Conservation (phyloP, 2,797 vertebrate species). For the Takifugu rubripes region DNA sequence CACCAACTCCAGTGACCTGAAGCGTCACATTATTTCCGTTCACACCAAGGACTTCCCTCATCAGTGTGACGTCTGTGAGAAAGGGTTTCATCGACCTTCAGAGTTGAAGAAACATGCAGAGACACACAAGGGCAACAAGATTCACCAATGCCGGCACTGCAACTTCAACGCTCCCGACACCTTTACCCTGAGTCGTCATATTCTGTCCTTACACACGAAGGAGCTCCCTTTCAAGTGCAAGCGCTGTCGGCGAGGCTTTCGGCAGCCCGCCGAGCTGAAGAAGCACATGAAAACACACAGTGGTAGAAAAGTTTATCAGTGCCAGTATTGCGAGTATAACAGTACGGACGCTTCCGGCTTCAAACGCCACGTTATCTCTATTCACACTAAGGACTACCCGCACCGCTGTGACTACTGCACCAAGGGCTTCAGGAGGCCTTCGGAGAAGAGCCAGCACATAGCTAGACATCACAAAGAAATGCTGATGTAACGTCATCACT, state of each 20-base stretch:
- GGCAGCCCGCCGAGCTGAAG: conserved; percentile 92
- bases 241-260: conserved; percentile 92
- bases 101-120: conserved; percentile 97
- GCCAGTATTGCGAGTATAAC: conserved; percentile 98
- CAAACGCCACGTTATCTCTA: conserved; percentile 96
- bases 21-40: conserved; percentile 96
- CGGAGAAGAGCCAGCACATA: conserved; percentile 98
- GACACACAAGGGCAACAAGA: conserved; percentile 94
- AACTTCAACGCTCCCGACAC: conserved; percentile 96
- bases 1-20: conserved; percentile 98
- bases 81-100: conserved; percentile 96
- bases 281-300: conserved; percentile 99
- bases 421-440: conserved; percentile 93
- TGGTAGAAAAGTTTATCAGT: conserved; percentile 96
- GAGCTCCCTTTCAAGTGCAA: conserved; percentile 88
- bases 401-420: conserved; percentile 97
- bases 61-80: conserved; percentile 94
- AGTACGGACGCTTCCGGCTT: conserved; percentile 97
- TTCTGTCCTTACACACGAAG: conserved; percentile 96
- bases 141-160: conserved; percentile 97
- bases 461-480: conserved; percentile 98
- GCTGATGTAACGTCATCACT: conserved; percentile 68
- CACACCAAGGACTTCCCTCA: conserved; percentile 99
- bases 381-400: conserved; percentile 98
- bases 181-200: conserved; percentile 94